These are phyloP conservation scores for Xylophagus ater DNA, from an alignment of 2,888 invertebrate species.

Conservation along the genomic window DNA sequence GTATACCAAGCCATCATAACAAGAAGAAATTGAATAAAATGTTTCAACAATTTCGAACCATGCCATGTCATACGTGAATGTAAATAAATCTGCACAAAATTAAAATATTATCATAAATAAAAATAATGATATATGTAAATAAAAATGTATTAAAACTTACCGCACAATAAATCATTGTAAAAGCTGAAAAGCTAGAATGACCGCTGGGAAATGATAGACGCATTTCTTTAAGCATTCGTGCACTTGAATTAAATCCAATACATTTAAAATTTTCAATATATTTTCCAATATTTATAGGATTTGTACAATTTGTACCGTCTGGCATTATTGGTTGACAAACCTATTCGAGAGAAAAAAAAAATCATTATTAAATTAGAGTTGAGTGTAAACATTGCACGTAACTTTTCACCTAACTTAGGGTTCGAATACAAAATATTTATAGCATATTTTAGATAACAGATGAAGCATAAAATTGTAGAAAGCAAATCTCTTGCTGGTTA, in stretches of 20 bases:
- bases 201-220: conserved; percentile 85
- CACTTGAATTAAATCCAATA: conserved; percentile 39
- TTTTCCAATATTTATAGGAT: conserved; percentile 46
- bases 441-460: too few relatives aligned
- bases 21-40: conserved; percentile 72
- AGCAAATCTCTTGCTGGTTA: too few relatives aligned
- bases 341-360: conserved; percentile 32
- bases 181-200: conserved; percentile 82
- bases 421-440: too few relatives aligned
- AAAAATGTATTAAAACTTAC: conserved; percentile 47
- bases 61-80: conserved; percentile 75
- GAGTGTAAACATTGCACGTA: too few relatives aligned
- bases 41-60: conserved; percentile 67
- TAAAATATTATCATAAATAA: conserved; percentile 16
- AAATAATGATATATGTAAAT: too few relatives aligned
- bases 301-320: conserved; percentile 44
- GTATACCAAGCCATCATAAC: conserved; percentile 75
- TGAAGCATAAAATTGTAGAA: too few relatives aligned
- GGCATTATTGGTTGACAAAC: conserved; percentile 68
- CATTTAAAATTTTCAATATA: conserved; percentile 68
- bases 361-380: not conserved
- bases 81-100: conserved; percentile 76
- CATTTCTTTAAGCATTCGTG: conserved; percentile 57
- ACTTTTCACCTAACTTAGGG: too few relatives aligned
- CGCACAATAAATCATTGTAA: conserved; percentile 72